Evolutionary conservation across 1,140 invertebrate genomes (phyloP).

Genomic region (Bombus fervidus): DNA sequence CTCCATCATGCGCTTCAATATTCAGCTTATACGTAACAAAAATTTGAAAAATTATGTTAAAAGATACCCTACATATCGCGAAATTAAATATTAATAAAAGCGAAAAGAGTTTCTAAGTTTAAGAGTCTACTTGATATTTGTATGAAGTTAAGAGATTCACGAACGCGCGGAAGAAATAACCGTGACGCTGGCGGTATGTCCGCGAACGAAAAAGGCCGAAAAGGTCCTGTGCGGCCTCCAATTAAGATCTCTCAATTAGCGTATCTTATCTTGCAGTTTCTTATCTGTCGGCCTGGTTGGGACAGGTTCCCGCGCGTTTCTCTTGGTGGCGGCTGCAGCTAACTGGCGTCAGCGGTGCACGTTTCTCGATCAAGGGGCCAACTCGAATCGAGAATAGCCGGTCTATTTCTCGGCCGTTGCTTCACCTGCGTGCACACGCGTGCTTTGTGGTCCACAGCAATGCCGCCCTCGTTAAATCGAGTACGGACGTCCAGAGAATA

Average conservation of each 20-base stretch:
- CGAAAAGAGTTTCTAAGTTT: too few relatives aligned
- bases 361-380: slow-evolving; percentile 41
- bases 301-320: slow-evolving; percentile 62
- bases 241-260: slow-evolving; percentile 79
- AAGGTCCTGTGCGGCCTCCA: slow-evolving; percentile 56
- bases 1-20: too few relatives aligned
- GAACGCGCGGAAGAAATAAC: background rate
- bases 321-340: slow-evolving; percentile 20
- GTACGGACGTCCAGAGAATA: slow-evolving; percentile 45
- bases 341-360: slow-evolving; percentile 28
- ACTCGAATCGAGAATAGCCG: slow-evolving; percentile 24
- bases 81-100: too few relatives aligned
- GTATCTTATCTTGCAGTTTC: slow-evolving; percentile 73
- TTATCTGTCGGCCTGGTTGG: slow-evolving; percentile 58
- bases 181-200: slow-evolving; percentile 15
- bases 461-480: slow-evolving; percentile 66
- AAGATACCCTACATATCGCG: too few relatives aligned
- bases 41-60: too few relatives aligned
- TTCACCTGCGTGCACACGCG: slow-evolving; percentile 45
- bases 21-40: too few relatives aligned
- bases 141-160: slow-evolving; percentile 16
- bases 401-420: slow-evolving; percentile 56
- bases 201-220: slow-evolving; percentile 33
- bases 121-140: too few relatives aligned
- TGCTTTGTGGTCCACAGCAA: slow-evolving; percentile 50